Conservation (phyloP, 2,797 vertebrate genomes). For the Premnoplex brunnescens region DNA sequence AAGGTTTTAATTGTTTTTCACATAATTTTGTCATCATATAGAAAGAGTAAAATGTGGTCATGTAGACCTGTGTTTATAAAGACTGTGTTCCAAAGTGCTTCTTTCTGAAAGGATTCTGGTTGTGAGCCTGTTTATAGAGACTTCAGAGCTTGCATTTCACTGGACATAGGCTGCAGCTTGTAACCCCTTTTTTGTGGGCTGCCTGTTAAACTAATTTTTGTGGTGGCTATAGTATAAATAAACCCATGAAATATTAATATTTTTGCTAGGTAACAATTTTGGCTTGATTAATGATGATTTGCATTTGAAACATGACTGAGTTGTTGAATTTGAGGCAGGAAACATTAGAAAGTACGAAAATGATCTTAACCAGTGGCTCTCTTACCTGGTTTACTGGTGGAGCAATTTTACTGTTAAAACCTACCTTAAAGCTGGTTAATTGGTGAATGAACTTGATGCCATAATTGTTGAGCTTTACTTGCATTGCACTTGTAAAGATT, state of each 20-base stretch:
- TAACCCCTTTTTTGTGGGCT: not conserved
- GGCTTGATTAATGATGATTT: not conserved
- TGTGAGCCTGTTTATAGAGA: not conserved
- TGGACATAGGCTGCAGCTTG: not conserved
- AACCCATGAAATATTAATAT: not conserved
- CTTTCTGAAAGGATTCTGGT: not conserved
- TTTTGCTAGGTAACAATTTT: not conserved
- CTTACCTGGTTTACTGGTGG: not conserved
- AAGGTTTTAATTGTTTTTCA: not conserved
- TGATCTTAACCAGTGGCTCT: not conserved
- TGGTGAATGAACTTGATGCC: not conserved
- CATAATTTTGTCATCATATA: not conserved
- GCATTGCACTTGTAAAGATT: not conserved
- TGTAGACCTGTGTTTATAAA: not conserved
- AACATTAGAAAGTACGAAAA: not conserved
- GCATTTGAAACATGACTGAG: not conserved
- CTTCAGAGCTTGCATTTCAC: not conserved
- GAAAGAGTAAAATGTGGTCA: not conserved
- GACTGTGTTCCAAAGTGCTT: not conserved
- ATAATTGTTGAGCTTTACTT: not conserved
- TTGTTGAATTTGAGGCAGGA: not conserved
- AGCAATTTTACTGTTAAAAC: not conserved
- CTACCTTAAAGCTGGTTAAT: not conserved
- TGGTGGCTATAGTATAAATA: conserved; percentile 5
- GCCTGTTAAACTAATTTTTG: not conserved